Evolutionary conservation across 1,140 invertebrate genomes (phyloP).

Genomic region (Maniola jurtina): DNA sequence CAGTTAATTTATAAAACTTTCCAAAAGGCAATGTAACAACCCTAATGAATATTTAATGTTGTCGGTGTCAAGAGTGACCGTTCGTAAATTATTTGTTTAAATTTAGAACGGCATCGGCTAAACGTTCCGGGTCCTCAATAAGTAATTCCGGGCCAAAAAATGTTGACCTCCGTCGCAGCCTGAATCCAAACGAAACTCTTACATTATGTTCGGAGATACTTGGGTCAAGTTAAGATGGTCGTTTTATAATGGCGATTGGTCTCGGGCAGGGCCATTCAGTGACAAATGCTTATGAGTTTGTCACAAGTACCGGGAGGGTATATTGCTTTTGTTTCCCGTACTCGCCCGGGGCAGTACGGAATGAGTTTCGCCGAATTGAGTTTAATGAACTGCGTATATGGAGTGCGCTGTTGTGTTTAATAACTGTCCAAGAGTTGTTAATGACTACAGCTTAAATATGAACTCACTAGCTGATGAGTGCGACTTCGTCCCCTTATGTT

Average conservation of each 20-base stretch:
- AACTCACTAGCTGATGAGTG: too few species aligned
- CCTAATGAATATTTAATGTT: slow-evolving; percentile 46
- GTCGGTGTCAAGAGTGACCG: slow-evolving; percentile 64
- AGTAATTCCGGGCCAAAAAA: slow-evolving; percentile 60
- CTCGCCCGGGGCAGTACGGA: slow-evolving; percentile 39
- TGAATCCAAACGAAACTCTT: not conserved
- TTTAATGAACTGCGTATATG: slow-evolving; percentile 43
- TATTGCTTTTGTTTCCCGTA: slow-evolving; percentile 41
- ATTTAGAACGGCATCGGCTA: slow-evolving; percentile 73
- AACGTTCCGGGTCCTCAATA: slow-evolving; percentile 74
- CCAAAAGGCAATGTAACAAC: slow-evolving; percentile 32
- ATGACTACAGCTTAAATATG: not conserved
- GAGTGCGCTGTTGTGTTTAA: slow-evolving; percentile 3
- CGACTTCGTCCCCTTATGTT: too few species aligned
- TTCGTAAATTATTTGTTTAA: slow-evolving; percentile 76
- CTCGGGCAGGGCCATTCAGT: slow-evolving; percentile 59
- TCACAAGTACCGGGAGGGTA: slow-evolving; percentile 52
- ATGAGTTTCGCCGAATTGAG: slow-evolving; percentile 45
- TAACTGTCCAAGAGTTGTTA: slow-evolving; percentile 7
- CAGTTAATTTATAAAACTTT: not conserved
- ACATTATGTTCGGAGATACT: slow-evolving; percentile 7
- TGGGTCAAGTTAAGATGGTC: slow-evolving; percentile 43
- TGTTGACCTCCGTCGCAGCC: slow-evolving; percentile 30
- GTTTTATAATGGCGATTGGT: slow-evolving; percentile 56
- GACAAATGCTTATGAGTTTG: slow-evolving; percentile 78